Percentiles rank a stretch among this genome's conserved stretches.
Conservation (phyloP, 2,888 invertebrate species). For the Drosophila fulvimacula region DNA sequence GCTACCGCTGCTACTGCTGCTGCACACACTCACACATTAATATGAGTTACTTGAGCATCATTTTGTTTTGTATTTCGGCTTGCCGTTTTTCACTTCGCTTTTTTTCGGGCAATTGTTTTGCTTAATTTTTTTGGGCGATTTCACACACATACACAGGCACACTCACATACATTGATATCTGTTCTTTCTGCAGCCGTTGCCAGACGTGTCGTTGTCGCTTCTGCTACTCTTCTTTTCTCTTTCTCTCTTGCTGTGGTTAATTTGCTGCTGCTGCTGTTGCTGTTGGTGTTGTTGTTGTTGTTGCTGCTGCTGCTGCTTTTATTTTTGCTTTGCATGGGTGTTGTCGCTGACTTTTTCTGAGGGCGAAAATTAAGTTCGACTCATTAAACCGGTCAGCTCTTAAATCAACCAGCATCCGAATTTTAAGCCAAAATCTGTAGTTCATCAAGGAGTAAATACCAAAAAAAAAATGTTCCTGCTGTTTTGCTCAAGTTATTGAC, state of each 20-base stretch:
- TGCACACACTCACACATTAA: constrained; percentile 41
- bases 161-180: constrained; percentile 32
- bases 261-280: constrained; percentile 17
- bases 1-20: constrained; percentile 39
- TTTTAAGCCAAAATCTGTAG: constrained; percentile 52
- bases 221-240: constrained; percentile 30
- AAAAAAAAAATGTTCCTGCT: constrained; percentile 27
- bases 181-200: constrained; percentile 59
- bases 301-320: constrained; percentile 13
- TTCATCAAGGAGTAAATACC: constrained; percentile 51
- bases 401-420: constrained; percentile 66
- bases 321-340: constrained; percentile 46
- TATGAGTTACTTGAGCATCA: constrained; percentile 74
- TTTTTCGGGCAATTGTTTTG: constrained; percentile 48
- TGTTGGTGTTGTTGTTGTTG: constrained; percentile 10
- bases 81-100: constrained; percentile 43
- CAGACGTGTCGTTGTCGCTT: constrained; percentile 60
- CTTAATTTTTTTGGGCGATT: constrained; percentile 55
- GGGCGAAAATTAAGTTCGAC: constrained; percentile 77
- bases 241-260: constrained; percentile 31
- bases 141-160: constrained; percentile 53
- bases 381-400: constrained; percentile 74
- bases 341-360: constrained; percentile 58
- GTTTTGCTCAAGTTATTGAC: constrained; percentile 70
- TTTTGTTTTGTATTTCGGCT: constrained; percentile 65